These are phyloP conservation scores for Caenorhabditis sp. DNA, from an alignment of 2,888 invertebrate genomes.

Conservation along the genomic window DNA sequence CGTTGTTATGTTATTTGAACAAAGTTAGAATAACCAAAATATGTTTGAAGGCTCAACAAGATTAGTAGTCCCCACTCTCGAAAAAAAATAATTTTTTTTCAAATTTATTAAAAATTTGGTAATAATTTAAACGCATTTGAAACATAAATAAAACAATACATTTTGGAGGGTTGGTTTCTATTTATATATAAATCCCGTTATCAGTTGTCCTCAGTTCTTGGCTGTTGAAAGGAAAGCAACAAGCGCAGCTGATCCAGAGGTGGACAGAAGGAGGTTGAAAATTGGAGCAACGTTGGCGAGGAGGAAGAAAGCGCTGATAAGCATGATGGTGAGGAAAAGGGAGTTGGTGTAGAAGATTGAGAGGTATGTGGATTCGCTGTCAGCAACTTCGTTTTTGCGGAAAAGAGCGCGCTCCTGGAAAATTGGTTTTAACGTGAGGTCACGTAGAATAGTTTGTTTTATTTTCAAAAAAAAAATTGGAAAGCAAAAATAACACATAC, in stretches of 20 bases:
- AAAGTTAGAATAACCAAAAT: too few relatives aligned
- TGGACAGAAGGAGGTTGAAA: conserved; percentile 90
- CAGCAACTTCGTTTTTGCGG: conserved; percentile 92
- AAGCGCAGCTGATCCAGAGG: conserved; percentile 86
- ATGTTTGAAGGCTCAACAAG: too few relatives aligned
- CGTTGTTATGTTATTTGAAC: too few relatives aligned
- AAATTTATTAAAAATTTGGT: not conserved
- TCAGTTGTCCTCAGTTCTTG: conserved; percentile 72
- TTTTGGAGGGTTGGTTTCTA: not conserved
- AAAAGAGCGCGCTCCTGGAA: conserved; percentile 87
- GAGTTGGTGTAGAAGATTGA: conserved; percentile 99
- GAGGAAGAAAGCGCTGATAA: conserved; percentile 91
- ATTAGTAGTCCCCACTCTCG: not conserved
- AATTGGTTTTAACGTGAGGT: not conserved
- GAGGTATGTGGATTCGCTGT: conserved; percentile 98
- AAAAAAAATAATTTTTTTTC: not conserved
- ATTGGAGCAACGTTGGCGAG: conserved; percentile 87
- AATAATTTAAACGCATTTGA: conserved; percentile 1
- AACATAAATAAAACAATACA: conserved; percentile 4
- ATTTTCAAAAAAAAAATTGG: not conserved
- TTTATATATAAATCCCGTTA: conserved; percentile 16
- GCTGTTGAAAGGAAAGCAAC: conserved; percentile 94
- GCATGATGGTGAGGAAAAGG: conserved; percentile 88
- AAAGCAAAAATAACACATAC: conserved; percentile 17
- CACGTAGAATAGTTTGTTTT: not conserved